Conservation (phyloP, 2,888 invertebrate genomes). For the Lycia hirtaria region DNA sequence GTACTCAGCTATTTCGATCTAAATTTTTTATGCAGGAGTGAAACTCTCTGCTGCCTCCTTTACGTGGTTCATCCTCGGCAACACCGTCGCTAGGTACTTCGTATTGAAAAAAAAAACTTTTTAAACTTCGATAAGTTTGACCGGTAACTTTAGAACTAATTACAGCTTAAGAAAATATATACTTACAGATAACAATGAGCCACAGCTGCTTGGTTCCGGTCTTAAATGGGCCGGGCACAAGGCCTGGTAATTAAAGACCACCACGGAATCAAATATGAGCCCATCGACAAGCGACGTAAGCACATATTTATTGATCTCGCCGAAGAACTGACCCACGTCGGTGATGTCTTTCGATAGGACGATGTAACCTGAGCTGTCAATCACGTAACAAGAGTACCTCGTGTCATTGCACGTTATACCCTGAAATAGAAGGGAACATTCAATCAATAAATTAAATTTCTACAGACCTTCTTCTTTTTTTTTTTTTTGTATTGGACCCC, state of each 20-base stretch:
- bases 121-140: too few species aligned
- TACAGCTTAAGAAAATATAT: too few species aligned
- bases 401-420: constrained; percentile 80
- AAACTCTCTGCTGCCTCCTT: too few species aligned
- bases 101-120: too few species aligned
- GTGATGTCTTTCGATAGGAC: constrained; percentile 88
- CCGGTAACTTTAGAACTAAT: too few species aligned
- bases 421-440: constrained; percentile 43
- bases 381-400: constrained; percentile 92
- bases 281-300: constrained; percentile 90
- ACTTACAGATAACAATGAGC: constrained; percentile 63
- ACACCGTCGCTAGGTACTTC: too few species aligned
- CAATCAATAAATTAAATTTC: background rate
- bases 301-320: constrained; percentile 88
- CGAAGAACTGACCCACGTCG: constrained; percentile 94
- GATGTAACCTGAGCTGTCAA: constrained; percentile 96
- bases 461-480: too few species aligned
- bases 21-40: too few species aligned
- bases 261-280: constrained; percentile 90
- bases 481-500: too few species aligned
- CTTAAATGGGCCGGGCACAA: constrained; percentile 83
- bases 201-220: constrained; percentile 55
- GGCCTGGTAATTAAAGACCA: constrained; percentile 94
- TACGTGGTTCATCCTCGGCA: too few species aligned
- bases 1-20: too few species aligned